Percentiles rank a stretch among this genome's conserved stretches.
These are phyloP conservation scores for Ectobius pallidus DNA, from an alignment of 2,888 invertebrate genomes.

Conservation along the genomic window DNA sequence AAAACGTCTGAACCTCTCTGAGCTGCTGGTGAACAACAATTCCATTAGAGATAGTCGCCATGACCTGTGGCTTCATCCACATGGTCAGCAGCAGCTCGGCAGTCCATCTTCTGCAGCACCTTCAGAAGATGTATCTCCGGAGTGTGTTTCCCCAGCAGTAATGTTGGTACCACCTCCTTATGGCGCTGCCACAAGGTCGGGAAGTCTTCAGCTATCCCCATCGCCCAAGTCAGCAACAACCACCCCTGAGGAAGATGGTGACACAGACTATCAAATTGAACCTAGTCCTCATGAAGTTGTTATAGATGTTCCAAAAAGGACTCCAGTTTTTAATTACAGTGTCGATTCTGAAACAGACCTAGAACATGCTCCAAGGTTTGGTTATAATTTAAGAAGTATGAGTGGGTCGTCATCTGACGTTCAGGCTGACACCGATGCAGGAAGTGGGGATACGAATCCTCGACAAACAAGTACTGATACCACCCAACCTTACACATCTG, in stretches of 20 bases:
- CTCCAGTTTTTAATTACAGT: background rate
- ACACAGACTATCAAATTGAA: background rate
- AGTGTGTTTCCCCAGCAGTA: constrained; percentile 47
- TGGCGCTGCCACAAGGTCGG: constrained; percentile 27
- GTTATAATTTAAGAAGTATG: background rate
- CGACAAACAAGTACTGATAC: background rate
- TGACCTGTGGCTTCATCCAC: constrained; percentile 20
- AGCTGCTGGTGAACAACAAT: constrained; percentile 20
- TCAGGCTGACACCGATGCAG: background rate
- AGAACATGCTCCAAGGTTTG: background rate
- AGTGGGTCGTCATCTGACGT: constrained; percentile 7
- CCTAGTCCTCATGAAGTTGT: background rate
- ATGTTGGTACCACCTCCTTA: constrained; percentile 49
- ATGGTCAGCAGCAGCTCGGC: background rate
- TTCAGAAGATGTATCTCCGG: constrained; percentile 45
- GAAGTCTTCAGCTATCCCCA: background rate
- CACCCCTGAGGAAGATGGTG: background rate
- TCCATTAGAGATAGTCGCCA: constrained; percentile 24
- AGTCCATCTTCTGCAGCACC: constrained; percentile 30
- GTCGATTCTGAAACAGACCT: background rate
- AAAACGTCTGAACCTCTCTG: constrained; percentile 35
- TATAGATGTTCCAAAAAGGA: background rate
- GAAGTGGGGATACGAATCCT: background rate
- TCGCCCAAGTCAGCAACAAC: background rate
- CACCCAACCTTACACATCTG: background rate